These are phyloP conservation scores for Melieria crassipennis DNA, from an alignment of 2,888 invertebrate genomes.

Conservation along the genomic window DNA sequence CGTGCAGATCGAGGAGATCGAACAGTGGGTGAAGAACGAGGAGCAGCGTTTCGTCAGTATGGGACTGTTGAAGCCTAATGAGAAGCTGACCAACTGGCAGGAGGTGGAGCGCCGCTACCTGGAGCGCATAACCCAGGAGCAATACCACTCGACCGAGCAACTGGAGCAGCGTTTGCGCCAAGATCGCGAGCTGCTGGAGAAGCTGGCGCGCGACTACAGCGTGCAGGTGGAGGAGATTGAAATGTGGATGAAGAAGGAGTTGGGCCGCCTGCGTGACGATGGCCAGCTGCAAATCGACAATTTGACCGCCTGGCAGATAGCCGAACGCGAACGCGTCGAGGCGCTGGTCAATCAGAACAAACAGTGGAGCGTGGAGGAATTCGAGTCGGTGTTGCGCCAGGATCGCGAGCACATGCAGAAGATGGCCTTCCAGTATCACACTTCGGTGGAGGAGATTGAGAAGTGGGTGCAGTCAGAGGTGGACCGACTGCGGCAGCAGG, in stretches of 20 bases:
- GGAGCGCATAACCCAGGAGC: slow-evolving; percentile 56
- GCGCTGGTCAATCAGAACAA: slow-evolving; percentile 54
- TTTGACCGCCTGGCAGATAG: slow-evolving; percentile 59
- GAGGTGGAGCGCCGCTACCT: slow-evolving; percentile 60
- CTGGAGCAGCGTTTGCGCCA: slow-evolving; percentile 58
- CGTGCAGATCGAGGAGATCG: slow-evolving; percentile 61
- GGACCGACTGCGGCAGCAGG: slow-evolving; percentile 54
- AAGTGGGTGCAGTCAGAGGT: slow-evolving; percentile 61
- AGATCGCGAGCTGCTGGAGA: slow-evolving; percentile 58
- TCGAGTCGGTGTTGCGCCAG: slow-evolving; percentile 53
- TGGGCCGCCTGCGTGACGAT: slow-evolving; percentile 59
- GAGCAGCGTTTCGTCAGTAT: slow-evolving; percentile 58
- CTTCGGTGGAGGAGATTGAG: slow-evolving; percentile 62
- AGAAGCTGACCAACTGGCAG: slow-evolving; percentile 61
- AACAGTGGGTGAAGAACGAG: slow-evolving; percentile 59
- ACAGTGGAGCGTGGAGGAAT: slow-evolving; percentile 58
- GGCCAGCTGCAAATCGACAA: slow-evolving; percentile 61
- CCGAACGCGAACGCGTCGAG: slow-evolving; percentile 57
- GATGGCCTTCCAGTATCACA: slow-evolving; percentile 62
- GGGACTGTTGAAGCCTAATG: slow-evolving; percentile 59
- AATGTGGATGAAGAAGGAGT: slow-evolving; percentile 59
- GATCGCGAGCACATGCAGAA: slow-evolving; percentile 61
- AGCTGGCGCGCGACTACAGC: slow-evolving; percentile 58
- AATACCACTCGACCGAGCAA: slow-evolving; percentile 61
- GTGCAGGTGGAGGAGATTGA: slow-evolving; percentile 62